phyloP scores from a whole-genome alignment of 2,797 vertebrate genomes.

The Eleutherodactylus coqui region DNA sequence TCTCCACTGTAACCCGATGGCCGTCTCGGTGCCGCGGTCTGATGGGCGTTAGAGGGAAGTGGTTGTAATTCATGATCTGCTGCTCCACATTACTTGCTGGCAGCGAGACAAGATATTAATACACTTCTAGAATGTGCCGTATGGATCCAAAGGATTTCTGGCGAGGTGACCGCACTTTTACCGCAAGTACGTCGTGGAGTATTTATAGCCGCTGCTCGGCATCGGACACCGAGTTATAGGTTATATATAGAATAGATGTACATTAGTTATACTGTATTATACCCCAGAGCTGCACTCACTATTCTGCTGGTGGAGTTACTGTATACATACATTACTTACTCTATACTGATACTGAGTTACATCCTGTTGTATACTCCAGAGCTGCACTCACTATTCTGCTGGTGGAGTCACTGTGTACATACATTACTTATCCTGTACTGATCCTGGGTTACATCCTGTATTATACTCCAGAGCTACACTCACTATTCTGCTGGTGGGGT shows the following conservation, averaged over 20 bases:
- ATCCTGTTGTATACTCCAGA: background rate
- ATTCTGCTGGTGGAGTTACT: no score
- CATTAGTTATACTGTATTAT: no score
- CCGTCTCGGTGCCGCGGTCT: background rate
- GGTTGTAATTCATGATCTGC: slow-evolving; percentile 12
- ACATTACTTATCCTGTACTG: no score
- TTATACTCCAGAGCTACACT: no score
- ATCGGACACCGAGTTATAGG: no score
- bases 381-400: background rate
- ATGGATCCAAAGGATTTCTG: background rate
- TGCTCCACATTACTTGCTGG: background rate
- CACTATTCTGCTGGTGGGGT: no score
- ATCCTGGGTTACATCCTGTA: no score
- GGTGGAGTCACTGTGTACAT: no score
- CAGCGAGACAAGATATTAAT: background rate
- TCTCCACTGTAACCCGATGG: background rate
- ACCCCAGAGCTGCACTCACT: background rate
- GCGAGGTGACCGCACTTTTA: background rate
- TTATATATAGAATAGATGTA: background rate
- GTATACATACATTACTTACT: background rate
- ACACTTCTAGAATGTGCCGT: background rate
- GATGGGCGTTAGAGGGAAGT: slow-evolving; percentile 28
- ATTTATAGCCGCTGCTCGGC: background rate
- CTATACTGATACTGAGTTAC: no score
- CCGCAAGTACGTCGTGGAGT: background rate